phyloP scores from a whole-genome alignment of 2,888 invertebrate genomes.

The Dermolepida albohirtum region DNA sequence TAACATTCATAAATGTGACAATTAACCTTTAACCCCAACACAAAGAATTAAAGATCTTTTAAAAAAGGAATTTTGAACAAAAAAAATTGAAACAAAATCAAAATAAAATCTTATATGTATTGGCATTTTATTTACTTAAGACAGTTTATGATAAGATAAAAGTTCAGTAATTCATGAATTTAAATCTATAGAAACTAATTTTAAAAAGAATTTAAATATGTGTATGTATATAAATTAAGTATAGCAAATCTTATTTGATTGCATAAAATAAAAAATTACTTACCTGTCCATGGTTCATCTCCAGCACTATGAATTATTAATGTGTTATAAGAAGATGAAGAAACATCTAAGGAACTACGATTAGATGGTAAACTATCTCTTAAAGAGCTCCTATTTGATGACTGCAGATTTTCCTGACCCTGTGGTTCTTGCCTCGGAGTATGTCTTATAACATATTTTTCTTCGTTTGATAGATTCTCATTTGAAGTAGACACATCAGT shows the following conservation, averaged over 20 bases:
- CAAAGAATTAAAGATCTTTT: neutral
- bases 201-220: no score
- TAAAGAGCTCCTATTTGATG: conserved; percentile 71
- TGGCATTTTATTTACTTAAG: no score
- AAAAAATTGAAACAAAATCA: conserved; percentile 7
- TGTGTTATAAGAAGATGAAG: conserved; percentile 85
- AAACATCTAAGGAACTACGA: conserved; percentile 79
- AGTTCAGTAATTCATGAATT: no score
- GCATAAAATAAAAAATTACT: conserved; percentile 50
- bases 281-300: conserved; percentile 78
- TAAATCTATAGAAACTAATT: no score
- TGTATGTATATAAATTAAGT: no score
- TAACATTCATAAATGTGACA: no score
- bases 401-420: conserved; percentile 84
- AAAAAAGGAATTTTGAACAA: neutral
- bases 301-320: conserved; percentile 83
- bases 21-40: no score
- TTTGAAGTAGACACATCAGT: conserved; percentile 91
- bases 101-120: no score
- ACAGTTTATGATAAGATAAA: no score
- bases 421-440: conserved; percentile 91
- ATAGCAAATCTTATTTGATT: no score
- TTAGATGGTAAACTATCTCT: conserved; percentile 72
- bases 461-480: conserved; percentile 88
- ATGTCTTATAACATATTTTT: conserved; percentile 84